Evolutionary conservation across 1,140 invertebrate genomes (phyloP).

Genomic region (Hyles euphorbiae): DNA sequence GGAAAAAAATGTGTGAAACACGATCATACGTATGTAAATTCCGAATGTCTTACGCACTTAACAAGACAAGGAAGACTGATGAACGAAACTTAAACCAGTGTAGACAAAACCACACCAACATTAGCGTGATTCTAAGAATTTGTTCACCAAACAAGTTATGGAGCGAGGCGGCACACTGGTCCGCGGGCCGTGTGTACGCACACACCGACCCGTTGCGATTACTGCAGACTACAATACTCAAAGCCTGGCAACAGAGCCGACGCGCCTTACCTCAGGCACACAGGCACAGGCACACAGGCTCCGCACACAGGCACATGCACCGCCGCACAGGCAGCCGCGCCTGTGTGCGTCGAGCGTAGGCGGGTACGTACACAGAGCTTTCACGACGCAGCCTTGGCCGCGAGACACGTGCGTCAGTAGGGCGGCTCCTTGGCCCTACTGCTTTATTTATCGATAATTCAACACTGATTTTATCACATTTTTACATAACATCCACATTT

Average conservation of each 20-base stretch:
- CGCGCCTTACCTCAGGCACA: conserved; percentile 9
- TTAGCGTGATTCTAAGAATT: conserved; percentile 61
- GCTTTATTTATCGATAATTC: conserved; percentile 21
- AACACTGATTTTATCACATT: not conserved
- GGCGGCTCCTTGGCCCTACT: conserved; percentile 36
- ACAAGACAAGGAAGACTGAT: conserved; percentile 33
- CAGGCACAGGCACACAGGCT: conserved; percentile 16
- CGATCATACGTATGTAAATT: too few relatives aligned
- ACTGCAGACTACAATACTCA: conserved; percentile 15
- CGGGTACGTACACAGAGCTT: conserved; percentile 60
- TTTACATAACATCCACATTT: not conserved
- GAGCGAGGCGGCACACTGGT: conserved; percentile 34
- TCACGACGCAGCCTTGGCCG: conserved; percentile 71
- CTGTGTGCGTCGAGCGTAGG: conserved; percentile 40
- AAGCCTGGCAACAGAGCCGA: conserved; percentile 32
- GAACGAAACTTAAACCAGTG: conserved; percentile 25
- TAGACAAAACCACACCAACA: conserved; percentile 38
- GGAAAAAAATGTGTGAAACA: too few relatives aligned
- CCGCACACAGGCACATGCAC: conserved; percentile 10
- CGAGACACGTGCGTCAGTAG: conserved; percentile 68
- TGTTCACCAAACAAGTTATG: conserved; percentile 66
- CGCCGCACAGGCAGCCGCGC: conserved; percentile 18
- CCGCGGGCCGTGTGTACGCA: conserved; percentile 13
- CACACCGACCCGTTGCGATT: conserved; percentile 10
- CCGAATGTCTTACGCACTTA: not conserved